Evolutionary conservation across 2,888 invertebrate genomes (phyloP), one percentile per base, ranked within the genome.

Genomic region (Euproctis similis): DNA sequence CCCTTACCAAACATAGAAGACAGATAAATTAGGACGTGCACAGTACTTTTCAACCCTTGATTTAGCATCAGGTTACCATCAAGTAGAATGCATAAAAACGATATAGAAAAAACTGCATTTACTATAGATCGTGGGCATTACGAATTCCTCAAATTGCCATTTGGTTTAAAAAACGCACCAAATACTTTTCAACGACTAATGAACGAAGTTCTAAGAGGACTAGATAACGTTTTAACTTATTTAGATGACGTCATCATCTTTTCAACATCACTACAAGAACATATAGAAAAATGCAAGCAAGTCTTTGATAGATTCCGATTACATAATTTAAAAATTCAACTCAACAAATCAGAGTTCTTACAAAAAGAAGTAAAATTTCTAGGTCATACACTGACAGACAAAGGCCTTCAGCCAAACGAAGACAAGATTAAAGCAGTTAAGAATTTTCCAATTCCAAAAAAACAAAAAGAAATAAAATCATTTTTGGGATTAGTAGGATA

Each of bases 161-260:
- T 60, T 27, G 59, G 57, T 3, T 12, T 61, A 1, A 59, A 32
- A 44, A 58, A 51, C 12, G 49, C 57, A 4, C 61, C 60, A 0
- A 46, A 46, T 11, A 57, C 55, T 1, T 64, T 63, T 27, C 64
- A 68, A 21, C 30, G 61, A 36, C 9, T 59, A 10, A 56, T 68
- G 55, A 56, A 67, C 27, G 24, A 33, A 2, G 36, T 66, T 3
- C 31, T 68, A 9, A 28, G 52, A 17, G 54, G 54, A 0, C 26
- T 65, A 33, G 34, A 39, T 5, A 50, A 56, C 8, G 51, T 36
- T 7, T 5, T 30, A 18, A 37, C 32, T 4, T 37, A 38, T 2
- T 2, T 36, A 4, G 42, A 34, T 16, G 32, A 36, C 19, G 24
- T 34, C 2, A 34, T 38, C 0, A 31, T 35, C 10, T 34, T 26